Percentiles rank a stretch among this genome's conserved stretches.
These are phyloP conservation scores for Cetonia aurata DNA, from an alignment of 2,888 invertebrate species.

Conservation along the genomic window DNA sequence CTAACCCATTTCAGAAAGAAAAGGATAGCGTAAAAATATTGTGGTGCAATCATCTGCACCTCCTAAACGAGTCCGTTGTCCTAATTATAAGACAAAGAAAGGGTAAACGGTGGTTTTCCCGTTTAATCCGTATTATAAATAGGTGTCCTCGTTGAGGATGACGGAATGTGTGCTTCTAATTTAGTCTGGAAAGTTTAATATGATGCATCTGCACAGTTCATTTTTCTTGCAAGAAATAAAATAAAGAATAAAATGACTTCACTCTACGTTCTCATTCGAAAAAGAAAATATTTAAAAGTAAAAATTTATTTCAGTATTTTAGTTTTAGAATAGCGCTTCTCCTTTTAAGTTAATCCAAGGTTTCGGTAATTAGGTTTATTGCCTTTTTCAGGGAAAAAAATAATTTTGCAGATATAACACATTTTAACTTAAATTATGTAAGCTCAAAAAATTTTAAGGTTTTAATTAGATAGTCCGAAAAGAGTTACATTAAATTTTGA, in stretches of 20 bases:
- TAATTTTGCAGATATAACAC: no score
- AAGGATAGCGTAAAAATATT: neutral
- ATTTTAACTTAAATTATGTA: no score
- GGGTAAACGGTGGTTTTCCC: slow-evolving; percentile 39
- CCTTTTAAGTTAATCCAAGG: no score
- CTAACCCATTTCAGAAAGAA: neutral
- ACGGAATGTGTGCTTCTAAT: slow-evolving; percentile 12
- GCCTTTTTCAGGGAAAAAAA: no score
- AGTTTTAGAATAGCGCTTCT: no score
- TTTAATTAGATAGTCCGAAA: no score
- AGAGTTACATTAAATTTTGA: no score
- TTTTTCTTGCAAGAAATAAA: neutral
- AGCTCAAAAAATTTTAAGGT: no score
- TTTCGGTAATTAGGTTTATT: no score
- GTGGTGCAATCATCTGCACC: slow-evolving; percentile 1
- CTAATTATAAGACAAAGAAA: slow-evolving; percentile 40
- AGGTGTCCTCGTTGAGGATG: slow-evolving; percentile 27
- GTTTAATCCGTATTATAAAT: slow-evolving; percentile 37
- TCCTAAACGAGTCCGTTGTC: slow-evolving; percentile 22
- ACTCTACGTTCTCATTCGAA: no score
- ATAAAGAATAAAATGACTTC: neutral
- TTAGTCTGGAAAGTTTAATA: neutral
- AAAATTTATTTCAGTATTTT: no score
- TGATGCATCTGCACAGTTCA: neutral
- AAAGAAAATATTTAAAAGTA: no score